Evolutionary conservation across 2,113 vertebrate genomes (phyloP).

Genomic region (Spermophilus dauricus): DNA sequence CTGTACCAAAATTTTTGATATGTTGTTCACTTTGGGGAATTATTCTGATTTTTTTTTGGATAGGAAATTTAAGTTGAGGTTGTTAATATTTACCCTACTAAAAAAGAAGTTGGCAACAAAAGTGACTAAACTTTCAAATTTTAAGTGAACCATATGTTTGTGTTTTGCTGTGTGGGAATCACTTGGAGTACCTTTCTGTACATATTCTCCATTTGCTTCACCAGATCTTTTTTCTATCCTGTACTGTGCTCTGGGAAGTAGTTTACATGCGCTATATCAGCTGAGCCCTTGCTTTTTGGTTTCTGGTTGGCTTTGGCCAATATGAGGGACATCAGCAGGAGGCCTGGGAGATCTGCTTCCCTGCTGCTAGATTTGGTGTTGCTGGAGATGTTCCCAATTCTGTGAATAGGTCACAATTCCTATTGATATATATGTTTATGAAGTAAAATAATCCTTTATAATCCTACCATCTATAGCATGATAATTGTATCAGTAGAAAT

Average conservation of each 20-base stretch:
- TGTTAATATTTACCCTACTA: not conserved
- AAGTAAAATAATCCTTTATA: not conserved
- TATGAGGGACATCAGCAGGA: not conserved
- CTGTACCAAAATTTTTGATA: not conserved
- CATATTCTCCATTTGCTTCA: not conserved
- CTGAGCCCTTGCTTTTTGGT: slow-evolving; percentile 3
- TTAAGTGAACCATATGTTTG: not conserved
- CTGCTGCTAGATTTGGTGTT: not conserved
- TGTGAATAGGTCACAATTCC: slow-evolving; percentile 10
- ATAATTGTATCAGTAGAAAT: slow-evolving; percentile 38
- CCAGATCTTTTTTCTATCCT: not conserved
- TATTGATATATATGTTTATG: not conserved
- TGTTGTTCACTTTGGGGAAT: slow-evolving; percentile 7
- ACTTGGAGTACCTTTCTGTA: not conserved
- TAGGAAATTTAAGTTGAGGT: slow-evolving; percentile 53
- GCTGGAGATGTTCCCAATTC: not conserved
- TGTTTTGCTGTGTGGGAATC: not conserved
- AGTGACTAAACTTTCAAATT: not conserved
- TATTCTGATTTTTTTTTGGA: slow-evolving; percentile 37
- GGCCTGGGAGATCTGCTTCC: not conserved
- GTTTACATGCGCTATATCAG: not conserved
- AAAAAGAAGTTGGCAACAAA: not conserved
- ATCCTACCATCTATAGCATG: not conserved
- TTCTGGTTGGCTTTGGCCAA: not conserved
- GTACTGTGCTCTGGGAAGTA: not conserved